Percentiles rank a stretch among this genome's conserved stretches.
These are phyloP conservation scores for Jordanella pulchra DNA, from an alignment of 2,797 vertebrate genomes.

Conservation along the genomic window DNA sequence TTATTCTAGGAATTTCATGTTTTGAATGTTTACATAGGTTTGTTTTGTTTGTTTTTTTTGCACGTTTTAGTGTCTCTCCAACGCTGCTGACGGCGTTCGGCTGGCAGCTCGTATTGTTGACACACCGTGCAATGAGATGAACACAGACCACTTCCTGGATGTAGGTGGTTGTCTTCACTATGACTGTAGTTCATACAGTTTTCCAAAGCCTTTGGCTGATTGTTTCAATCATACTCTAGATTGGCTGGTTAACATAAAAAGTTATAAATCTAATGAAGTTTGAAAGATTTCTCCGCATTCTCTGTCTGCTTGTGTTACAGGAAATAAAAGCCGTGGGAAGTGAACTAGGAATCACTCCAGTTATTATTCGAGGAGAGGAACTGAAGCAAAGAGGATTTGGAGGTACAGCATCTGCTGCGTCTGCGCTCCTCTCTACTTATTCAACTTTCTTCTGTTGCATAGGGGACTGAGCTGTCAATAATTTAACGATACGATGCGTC, in stretches of 20 bases:
- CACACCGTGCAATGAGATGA: constrained; percentile 97
- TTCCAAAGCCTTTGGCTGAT: background rate
- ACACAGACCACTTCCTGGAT: constrained; percentile 92
- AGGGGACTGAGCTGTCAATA: too few relatives aligned
- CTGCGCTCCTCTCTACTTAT: background rate
- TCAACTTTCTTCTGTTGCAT: background rate
- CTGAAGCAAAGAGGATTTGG: constrained; percentile 93
- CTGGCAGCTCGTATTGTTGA: constrained; percentile 96
- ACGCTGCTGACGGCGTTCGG: constrained; percentile 88
- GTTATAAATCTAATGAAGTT: background rate
- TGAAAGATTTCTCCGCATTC: background rate
- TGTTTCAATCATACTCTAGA: background rate
- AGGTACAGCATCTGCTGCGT: constrained; percentile 77
- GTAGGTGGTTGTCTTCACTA: constrained; percentile 66
- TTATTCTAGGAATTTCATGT: background rate
- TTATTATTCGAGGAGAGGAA: constrained; percentile 92
- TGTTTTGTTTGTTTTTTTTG: constrained; percentile 34
- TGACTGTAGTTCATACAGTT: background rate
- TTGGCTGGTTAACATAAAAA: background rate
- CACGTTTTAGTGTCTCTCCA: constrained; percentile 86
- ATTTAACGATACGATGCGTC: too few relatives aligned
- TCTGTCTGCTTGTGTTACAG: constrained; percentile 71
- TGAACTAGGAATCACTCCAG: constrained; percentile 88
- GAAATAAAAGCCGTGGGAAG: constrained; percentile 92
- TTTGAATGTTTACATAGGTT: background rate